Conservation (phyloP, 2,888 invertebrate genomes). For the Cataglyphis rosenhaueri region DNA sequence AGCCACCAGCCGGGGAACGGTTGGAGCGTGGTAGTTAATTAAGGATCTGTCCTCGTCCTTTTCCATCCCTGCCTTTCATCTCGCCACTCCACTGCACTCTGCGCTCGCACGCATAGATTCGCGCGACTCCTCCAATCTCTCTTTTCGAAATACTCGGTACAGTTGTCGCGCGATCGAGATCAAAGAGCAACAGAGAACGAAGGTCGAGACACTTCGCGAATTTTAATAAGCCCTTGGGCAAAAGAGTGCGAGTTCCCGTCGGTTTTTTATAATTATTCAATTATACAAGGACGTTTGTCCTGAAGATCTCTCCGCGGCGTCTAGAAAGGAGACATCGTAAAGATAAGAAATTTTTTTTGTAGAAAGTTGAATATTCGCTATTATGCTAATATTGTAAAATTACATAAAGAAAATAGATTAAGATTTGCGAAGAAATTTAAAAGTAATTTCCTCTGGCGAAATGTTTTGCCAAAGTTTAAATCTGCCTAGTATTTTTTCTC, state of each 20-base stretch:
- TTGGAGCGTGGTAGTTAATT: conserved; percentile 46
- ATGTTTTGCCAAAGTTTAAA: background rate
- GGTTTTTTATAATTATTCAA: conserved; percentile 43
- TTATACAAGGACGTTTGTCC: conserved; percentile 3
- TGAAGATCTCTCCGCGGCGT: background rate
- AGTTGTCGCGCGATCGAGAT: conserved; percentile 32
- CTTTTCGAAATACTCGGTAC: conserved; percentile 32
- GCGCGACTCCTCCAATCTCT: background rate
- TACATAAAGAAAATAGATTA: background rate
- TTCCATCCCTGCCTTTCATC: background rate
- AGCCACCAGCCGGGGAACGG: background rate
- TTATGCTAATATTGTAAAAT: background rate
- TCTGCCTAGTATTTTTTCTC: background rate
- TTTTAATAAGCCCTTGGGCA: conserved; percentile 41
- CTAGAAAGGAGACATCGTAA: conserved; percentile 2
- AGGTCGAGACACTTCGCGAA: conserved; percentile 7
- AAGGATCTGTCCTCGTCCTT: conserved; percentile 29
- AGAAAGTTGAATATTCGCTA: background rate
- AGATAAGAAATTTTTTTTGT: conserved; percentile 6
- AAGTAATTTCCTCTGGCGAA: background rate
- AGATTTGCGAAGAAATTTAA: background rate
- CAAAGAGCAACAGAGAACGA: conserved; percentile 23
- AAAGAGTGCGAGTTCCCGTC: background rate
- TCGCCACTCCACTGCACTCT: background rate
- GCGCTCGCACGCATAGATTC: background rate